Evolutionary conservation across 2,797 vertebrate genomes (phyloP).

Genomic region (Erpetoichthys calabaricus): DNA sequence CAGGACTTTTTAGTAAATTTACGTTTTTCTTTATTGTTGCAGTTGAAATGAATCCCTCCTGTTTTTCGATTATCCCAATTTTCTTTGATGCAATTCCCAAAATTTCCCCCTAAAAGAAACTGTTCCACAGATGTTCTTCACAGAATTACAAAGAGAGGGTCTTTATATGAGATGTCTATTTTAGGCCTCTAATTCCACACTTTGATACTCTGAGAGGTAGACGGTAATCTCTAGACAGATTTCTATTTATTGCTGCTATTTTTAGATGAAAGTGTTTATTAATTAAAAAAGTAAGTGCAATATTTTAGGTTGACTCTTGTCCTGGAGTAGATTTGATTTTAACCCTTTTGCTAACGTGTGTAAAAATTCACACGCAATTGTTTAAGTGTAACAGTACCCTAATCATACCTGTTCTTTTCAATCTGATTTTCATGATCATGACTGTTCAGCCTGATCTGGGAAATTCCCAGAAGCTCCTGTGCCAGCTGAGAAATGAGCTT

Average conservation of each 20-base stretch:
- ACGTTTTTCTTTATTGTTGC: constrained; percentile 9
- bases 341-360: no score
- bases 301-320: constrained; percentile 34
- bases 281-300: constrained; percentile 52
- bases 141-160: constrained; percentile 64
- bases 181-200: constrained; percentile 52
- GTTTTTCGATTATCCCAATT: constrained; percentile 53
- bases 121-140: constrained; percentile 68
- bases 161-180: constrained; percentile 66
- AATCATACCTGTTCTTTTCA: no score
- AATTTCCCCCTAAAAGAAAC: constrained; percentile 54
- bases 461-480: no score
- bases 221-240: constrained; percentile 39
- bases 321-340: no score
- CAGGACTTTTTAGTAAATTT: background rate
- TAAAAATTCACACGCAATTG: no score
- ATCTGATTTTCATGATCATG: no score
- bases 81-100: constrained; percentile 65
- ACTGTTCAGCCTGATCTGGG: no score
- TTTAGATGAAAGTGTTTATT: constrained; percentile 58
- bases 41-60: constrained; percentile 43
- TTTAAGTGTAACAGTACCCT: no score
- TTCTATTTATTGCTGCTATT: constrained; percentile 54
- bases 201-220: constrained; percentile 37
- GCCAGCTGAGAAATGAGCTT: no score